Percentiles rank a stretch among this genome's conserved stretches.
Conservation (phyloP, 2,888 invertebrate genomes). For the Cenopis cana region DNA sequence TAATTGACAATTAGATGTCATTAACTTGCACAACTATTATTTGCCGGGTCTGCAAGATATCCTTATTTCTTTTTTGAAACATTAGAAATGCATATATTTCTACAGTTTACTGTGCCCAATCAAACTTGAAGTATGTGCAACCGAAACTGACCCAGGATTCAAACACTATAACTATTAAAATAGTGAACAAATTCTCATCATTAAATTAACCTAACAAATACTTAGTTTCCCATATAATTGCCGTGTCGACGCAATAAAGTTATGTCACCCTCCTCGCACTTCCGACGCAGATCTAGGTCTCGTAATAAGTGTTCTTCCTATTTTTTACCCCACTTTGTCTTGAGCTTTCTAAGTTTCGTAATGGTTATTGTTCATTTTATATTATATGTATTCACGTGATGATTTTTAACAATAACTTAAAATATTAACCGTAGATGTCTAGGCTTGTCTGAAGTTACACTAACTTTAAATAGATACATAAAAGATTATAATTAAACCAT, state of each 20-base stretch:
- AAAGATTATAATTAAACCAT: neutral
- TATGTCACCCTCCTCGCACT: slow-evolving; percentile 27
- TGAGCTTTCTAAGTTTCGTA: slow-evolving; percentile 28
- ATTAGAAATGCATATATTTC: neutral
- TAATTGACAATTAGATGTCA: too few species aligned
- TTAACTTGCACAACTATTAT: too few species aligned
- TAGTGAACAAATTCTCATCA: slow-evolving; percentile 5
- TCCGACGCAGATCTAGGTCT: slow-evolving; percentile 35
- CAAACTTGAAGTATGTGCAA: too few species aligned
- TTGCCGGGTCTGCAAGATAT: too few species aligned
- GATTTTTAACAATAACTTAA: neutral
- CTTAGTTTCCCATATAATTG: slow-evolving; percentile 28
- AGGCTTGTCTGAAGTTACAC: neutral
- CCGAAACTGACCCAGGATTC: neutral
- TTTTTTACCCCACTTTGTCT: slow-evolving; percentile 23
- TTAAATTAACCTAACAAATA: slow-evolving; percentile 19
- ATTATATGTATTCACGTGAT: slow-evolving; percentile 6
- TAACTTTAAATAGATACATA: neutral
- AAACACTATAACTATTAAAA: neutral
- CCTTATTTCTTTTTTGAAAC: too few species aligned
- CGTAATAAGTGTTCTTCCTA: slow-evolving; percentile 23
- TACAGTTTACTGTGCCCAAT: neutral
- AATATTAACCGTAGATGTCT: neutral
- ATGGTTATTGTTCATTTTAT: slow-evolving; percentile 30
- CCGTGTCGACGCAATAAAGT: slow-evolving; percentile 18